A percentile compares a stretch with the other conserved stretches of the same genome.
Evolutionary conservation across 2,888 invertebrate genomes (phyloP).

Genomic region (Acronicta aceris): DNA sequence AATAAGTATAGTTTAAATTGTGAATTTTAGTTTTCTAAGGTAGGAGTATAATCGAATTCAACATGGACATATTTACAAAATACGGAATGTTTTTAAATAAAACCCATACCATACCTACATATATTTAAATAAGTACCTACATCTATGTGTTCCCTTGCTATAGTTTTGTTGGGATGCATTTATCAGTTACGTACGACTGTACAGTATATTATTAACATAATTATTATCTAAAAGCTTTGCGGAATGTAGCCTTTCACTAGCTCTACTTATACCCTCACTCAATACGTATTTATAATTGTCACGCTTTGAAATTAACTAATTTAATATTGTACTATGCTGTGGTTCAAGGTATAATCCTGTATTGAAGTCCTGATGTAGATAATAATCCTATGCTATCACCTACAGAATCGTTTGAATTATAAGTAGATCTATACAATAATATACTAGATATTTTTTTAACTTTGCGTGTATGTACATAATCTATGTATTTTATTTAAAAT

Average conservation of each 20-base stretch:
- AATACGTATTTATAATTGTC: slow-evolving; percentile 16
- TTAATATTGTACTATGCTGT: slow-evolving; percentile 31
- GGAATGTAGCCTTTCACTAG: slow-evolving; percentile 7
- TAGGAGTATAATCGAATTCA: neutral
- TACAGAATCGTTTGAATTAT: slow-evolving; percentile 25
- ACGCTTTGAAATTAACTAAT: slow-evolving; percentile 24
- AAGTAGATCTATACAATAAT: slow-evolving; percentile 13
- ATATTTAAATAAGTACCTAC: neutral
- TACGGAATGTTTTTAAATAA: neutral
- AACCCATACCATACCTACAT: neutral
- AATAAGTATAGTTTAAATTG: neutral
- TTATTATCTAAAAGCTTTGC: slow-evolving; percentile 23
- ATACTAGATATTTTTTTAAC: slow-evolving; percentile 22
- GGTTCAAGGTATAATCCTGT: slow-evolving; percentile 43
- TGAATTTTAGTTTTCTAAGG: slow-evolving; percentile 13
- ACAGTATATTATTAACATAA: slow-evolving; percentile 24
- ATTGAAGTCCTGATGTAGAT: slow-evolving; percentile 36
- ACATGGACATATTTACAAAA: neutral
- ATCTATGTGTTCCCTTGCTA: slow-evolving; percentile 11
- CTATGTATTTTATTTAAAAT: slow-evolving; percentile 13
- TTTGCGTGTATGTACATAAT: slow-evolving; percentile 27
- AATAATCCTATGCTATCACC: slow-evolving; percentile 33
- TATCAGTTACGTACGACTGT: neutral
- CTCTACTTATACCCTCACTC: slow-evolving; percentile 15
- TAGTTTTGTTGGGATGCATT: slow-evolving; percentile 7